Conservation (phyloP, 2,888 invertebrate species). For the Plagodis dolabraria region DNA sequence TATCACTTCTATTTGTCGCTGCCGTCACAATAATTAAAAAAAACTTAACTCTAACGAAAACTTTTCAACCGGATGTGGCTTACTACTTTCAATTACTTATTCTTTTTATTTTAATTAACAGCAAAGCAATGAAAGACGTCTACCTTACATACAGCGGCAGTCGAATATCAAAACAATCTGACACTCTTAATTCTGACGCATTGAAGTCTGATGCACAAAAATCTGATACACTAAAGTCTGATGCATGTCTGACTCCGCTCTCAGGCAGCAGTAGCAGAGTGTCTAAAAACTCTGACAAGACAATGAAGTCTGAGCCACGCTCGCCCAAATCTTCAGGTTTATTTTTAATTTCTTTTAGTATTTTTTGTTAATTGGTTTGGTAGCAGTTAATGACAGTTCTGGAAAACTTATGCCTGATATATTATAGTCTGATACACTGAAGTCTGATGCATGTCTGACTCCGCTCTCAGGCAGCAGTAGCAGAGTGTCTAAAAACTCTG, state of each 20-base stretch:
- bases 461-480: background rate
- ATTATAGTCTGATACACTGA: too few species aligned
- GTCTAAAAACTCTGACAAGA: background rate
- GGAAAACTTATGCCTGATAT: too few species aligned
- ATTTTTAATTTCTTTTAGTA: conserved; percentile 18
- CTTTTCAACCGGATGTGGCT: too few species aligned
- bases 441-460: background rate
- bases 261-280: background rate
- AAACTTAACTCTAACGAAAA: too few species aligned
- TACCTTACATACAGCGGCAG: conserved; percentile 38
- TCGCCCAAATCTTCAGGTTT: conserved; percentile 45
- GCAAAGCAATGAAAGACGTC: conserved; percentile 29
- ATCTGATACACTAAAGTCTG: too few species aligned
- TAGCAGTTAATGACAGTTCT: too few species aligned
- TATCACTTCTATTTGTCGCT: too few species aligned
- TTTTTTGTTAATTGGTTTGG: background rate
- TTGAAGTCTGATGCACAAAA: conserved; percentile 23
- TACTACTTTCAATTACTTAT: background rate
- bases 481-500: background rate
- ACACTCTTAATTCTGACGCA: conserved; percentile 6
- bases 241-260: background rate
- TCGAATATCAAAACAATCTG: conserved; percentile 38
- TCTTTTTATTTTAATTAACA: conserved; percentile 24
- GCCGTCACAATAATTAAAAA: too few species aligned
- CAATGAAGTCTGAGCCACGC: conserved; percentile 23